phyloP scores from a whole-genome alignment of 2,113 vertebrate genomes.

The Ibidorhyncha struthersii region DNA sequence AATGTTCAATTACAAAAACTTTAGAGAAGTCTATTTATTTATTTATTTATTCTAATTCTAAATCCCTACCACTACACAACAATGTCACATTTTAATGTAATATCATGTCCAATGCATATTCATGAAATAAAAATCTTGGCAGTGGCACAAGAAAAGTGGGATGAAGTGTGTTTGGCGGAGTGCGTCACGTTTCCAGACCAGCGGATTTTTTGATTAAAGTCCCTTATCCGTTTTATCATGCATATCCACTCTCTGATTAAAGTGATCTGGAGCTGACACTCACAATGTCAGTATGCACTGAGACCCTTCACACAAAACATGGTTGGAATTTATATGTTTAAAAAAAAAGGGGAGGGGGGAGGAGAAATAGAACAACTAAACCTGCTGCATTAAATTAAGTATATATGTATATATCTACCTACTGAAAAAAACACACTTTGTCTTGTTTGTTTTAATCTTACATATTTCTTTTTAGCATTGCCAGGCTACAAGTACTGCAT shows the following conservation, averaged over 20 bases:
- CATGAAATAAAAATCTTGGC: conserved; percentile 90
- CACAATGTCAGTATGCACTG: conserved; percentile 96
- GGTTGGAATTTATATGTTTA: conserved; percentile 90
- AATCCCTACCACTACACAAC: conserved; percentile 79
- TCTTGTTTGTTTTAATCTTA: background rate
- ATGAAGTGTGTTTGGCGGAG: conserved; percentile 95
- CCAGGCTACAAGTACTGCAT: background rate
- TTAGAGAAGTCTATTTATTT: conserved; percentile 50
- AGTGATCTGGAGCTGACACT: conserved; percentile 99
- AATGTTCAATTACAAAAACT: conserved; percentile 70
- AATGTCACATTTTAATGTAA: conserved; percentile 92
- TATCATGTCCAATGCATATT: conserved; percentile 94
- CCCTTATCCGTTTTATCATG: conserved; percentile 99
- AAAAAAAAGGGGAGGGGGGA: background rate
- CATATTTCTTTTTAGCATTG: conserved; percentile 27
- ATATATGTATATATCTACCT: background rate
- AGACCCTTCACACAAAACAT: conserved; percentile 88
- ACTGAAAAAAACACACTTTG: background rate
- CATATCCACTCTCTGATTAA: conserved; percentile 99
- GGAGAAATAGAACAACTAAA: conserved; percentile 34
- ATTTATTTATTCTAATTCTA: conserved; percentile 74
- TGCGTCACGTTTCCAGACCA: conserved; percentile 99
- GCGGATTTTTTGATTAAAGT: conserved; percentile 99
- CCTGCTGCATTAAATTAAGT: conserved; percentile 12
- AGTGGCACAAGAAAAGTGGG: conserved; percentile 85